Base-by-base conservation (phyloP, 2,888 invertebrate genomes). In the Ernsta delagoae region DNA sequence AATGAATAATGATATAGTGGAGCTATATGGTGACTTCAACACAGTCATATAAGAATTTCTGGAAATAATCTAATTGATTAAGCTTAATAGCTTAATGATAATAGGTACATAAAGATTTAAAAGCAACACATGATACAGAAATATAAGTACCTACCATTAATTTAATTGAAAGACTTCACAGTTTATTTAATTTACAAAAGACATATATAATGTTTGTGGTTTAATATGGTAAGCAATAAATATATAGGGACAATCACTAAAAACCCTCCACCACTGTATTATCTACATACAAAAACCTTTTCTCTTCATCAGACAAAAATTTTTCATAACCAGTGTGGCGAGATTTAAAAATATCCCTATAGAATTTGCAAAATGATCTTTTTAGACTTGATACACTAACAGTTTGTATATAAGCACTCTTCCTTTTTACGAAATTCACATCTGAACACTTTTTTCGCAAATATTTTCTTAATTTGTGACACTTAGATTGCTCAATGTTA, bases 251-350 rank as follows among this genome's bases (percentile, higher is more conserved):
- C 34, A 4, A 63, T 8, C 60, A 82, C 74, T 82, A 85, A 72
- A 84, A 65, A 73, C 83, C 88, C 86, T 90, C 91, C 87, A 92
- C 90, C 86, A 85, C 75, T 75, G 75, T 79, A 70, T 73, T 74
- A 69, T 73, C 77, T 72, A 70, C 12, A 72, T 65, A 73, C 69
- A 80, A 78, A 74, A 93, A 96, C 95, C 96, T 96, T 88, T 94
- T 94, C 80, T 97, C 96, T 78, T 96, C 96, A 39, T 96, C 96
- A 3, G 95, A 94, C 54, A 95, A 86, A 83, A 96, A 94, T 77
- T 94, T 92, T 74, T 93, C 92, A 82, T 96, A 97, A 48, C 95
- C 95, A 78, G 89, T 90, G 70, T 85, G 84, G 74, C 93, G 94
- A 6, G 94, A 83, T 65, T 82, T 87, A 67, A 93, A 89, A 31